Evolutionary conservation across 30 jellyfish, hydroid and myxozoan species (phyloP), one percentile per base, ranked within the genome.

Genomic region (Aurelia sp.): DNA sequence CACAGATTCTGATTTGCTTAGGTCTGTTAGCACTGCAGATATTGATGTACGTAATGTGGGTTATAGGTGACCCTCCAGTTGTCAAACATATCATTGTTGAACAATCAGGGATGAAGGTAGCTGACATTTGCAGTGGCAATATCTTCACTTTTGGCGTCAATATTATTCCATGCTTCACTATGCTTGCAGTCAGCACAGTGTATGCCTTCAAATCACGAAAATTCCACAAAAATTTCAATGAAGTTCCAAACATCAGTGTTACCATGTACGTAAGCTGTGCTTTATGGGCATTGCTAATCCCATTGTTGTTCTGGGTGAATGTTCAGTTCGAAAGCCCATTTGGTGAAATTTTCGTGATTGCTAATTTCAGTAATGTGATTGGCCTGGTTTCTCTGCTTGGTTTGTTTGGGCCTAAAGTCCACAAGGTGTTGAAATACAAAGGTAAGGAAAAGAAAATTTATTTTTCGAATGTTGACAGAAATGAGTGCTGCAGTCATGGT

Each of bases 11-110:
- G 83, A 96, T 88, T 3, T 81, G 92, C 52, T 53, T 76, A 18
- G 97, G 91, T 9, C 78, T 93, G 84, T 72, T 89, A 40, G 96
- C 90, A 18, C 51, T 93, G 3, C 96, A 93, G 58, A 79, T 82
- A 80, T 62, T 89, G 30, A 47, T 93, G 86, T 83, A 81, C 0
- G 50, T 93, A 1, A 72, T 77, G 65, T 93, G 98, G 98, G 90
- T 88, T 30, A 79, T 88, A 20, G 89, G 81, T 18, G 88, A 85
- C 62, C 94, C 79, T 20, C 97, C 98, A 17, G 69, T 55, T 6
- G 65, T 85, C 83, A 85, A 89, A 8, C 88, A 86, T 21, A 67
- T 77, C 24, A 62, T 79, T 1, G 95, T 87, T 15, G 72, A 78
- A 27, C 80, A 89, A 27, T 76, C 55, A 44, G 55, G 50, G 66